Conservation (phyloP, 1,140 invertebrate species). For the Neotoxoptera formosana region DNA sequence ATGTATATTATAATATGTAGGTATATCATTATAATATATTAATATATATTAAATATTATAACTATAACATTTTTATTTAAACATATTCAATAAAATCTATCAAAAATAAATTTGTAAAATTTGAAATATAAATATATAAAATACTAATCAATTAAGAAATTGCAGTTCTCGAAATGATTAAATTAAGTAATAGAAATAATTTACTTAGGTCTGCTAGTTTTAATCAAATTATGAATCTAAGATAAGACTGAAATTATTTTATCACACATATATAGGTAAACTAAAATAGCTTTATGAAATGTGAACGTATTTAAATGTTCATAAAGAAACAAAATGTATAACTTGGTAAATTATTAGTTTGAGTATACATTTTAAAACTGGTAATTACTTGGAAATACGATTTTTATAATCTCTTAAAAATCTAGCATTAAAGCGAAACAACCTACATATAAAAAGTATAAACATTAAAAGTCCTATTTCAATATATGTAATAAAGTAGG, state of each 20-base stretch:
- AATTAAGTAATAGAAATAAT: neutral
- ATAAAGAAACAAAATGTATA: neutral
- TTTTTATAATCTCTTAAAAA: constrained; percentile 28
- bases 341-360: neutral
- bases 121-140: neutral
- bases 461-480: constrained; percentile 9
- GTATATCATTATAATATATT: no score
- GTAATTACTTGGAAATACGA: constrained; percentile 9
- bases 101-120: no score
- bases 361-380: neutral
- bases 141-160: neutral
- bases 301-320: neutral
- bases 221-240: neutral
- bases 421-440: constrained; percentile 1
- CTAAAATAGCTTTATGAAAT: neutral
- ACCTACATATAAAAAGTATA: constrained; percentile 27
- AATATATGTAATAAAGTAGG: constrained; percentile 24
- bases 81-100: no score
- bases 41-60: no score
- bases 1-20: no score
- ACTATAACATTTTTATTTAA: no score
- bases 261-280: neutral
- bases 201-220: neutral
- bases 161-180: neutral
- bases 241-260: neutral